Base-by-base conservation (phyloP, 2,113 vertebrate species). In the Rhinopomastus cyanomelas region DNA sequence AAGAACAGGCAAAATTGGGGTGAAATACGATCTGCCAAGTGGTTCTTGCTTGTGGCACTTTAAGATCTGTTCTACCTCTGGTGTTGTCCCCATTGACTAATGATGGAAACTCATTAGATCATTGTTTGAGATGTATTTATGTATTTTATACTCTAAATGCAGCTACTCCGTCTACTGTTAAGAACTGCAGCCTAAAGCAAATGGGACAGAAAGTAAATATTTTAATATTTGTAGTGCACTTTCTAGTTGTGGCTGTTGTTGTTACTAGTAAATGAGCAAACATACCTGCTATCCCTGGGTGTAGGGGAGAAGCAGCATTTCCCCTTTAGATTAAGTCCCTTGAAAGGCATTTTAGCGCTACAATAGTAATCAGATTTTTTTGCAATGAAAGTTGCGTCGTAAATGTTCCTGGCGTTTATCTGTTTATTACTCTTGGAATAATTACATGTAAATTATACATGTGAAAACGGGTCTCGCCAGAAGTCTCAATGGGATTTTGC, bases 31-130 rank as follows among this genome's bases (percentile, higher is more conserved):
- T 94, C 87, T 73, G 10, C 90, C 82, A 84, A 86, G 72, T 88
- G 59, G 81, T 96, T 97, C 95, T 67, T 97, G 97, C 93, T 64
- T 95, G 89, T 49, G 67, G 78, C 83, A 91, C 97, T 97, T 97
- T 96, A 97, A 97, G 94, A 94, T 88, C 89, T 95, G 21, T 87
- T 51, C 96, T 97, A 90, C 90, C 93, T 98, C 96, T 97, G 90
- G 97, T 96, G 95, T 92, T 88, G 92, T 97, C 96, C 89, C 95
- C 53, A 73, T 94, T 93, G 96, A 95, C 76, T 96, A 95, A 93
- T 92, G 95, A 91, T 96, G 95, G 97, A 97, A 97, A 98, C 89
- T 25, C 91, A 53, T 83, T 92, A 87, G 81, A 72, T 91, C 27
- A 49, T 87, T 49, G 19, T 81, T 87, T 92, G 72, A 90, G 65